These are phyloP conservation scores for Coelogynopora nodosa DNA, from an alignment of 2,888 invertebrate species.

Conservation along the genomic window DNA sequence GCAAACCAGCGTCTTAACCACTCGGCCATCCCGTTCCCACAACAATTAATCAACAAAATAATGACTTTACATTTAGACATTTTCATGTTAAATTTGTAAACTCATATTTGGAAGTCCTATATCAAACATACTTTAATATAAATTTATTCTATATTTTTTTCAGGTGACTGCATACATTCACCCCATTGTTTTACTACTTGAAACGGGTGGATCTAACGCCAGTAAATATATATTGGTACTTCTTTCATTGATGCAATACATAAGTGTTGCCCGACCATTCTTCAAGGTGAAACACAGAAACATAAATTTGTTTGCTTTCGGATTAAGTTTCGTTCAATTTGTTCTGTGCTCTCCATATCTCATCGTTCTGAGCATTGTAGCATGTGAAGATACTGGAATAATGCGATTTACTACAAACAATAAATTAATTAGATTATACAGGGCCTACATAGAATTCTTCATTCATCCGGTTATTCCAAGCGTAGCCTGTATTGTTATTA, in stretches of 20 bases:
- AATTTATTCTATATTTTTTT: too few relatives aligned
- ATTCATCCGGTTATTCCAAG: conserved; percentile 39
- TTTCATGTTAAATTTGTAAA: too few relatives aligned
- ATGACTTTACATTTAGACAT: too few relatives aligned
- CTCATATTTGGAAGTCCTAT: too few relatives aligned
- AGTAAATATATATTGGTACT: conserved; percentile 37
- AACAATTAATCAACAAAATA: too few relatives aligned
- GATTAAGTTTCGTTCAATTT: conserved; percentile 16
- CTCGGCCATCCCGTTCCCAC: too few relatives aligned
- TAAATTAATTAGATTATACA: conserved; percentile 7
- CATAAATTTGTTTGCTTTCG: not conserved
- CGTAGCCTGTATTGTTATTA: not conserved
- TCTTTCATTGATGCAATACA: conserved; percentile 11
- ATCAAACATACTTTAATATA: too few relatives aligned
- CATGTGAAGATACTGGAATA: not conserved
- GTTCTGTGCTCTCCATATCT: conserved; percentile 29
- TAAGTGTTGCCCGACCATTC: conserved; percentile 35
- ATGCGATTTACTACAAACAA: not conserved
- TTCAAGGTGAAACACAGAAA: not conserved
- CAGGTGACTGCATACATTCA: not conserved
- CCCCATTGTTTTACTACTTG: conserved; percentile 26
- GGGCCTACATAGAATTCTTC: conserved; percentile 39
- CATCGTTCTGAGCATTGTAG: not conserved
- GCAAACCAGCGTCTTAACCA: too few relatives aligned
- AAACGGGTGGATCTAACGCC: conserved; percentile 39